Evolutionary conservation across 2,797 vertebrate species (phyloP).

Genomic region (Diplodus sargus): DNA sequence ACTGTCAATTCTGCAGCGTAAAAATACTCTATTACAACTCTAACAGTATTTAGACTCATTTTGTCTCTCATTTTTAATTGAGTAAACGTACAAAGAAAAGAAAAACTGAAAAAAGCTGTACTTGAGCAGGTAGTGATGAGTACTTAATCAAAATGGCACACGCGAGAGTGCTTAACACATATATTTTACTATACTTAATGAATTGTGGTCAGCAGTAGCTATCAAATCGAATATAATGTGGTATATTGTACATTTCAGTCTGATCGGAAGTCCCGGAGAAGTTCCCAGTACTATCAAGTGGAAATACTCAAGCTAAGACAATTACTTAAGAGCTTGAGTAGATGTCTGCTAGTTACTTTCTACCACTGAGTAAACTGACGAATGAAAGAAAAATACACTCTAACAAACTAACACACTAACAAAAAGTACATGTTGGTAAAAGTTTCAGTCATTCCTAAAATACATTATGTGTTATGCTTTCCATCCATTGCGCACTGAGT

Average conservation of each 20-base stretch:
- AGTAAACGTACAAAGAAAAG: not conserved
- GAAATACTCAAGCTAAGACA: not conserved
- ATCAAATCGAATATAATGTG: not conserved
- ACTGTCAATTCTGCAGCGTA: too few species aligned
- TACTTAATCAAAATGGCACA: not conserved
- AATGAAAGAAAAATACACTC: not conserved
- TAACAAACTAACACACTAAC: too few species aligned
- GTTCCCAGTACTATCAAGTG: not conserved
- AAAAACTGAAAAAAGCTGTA: not conserved
- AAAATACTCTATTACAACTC: too few species aligned
- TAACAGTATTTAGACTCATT: too few species aligned
- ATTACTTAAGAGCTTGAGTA: too few species aligned
- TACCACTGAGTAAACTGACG: not conserved
- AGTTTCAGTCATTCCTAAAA: too few species aligned
- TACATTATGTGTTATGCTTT: too few species aligned
- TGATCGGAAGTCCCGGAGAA: not conserved
- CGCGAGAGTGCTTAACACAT: not conserved
- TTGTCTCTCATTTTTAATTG: too few species aligned
- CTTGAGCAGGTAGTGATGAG: not conserved
- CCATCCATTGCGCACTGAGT: too few species aligned
- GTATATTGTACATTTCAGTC: not conserved
- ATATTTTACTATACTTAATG: not conserved
- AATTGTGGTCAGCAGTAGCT: not conserved
- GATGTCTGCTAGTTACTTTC: not conserved
- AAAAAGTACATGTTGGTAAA: too few species aligned